Evolutionary conservation across 2,888 invertebrate genomes (phyloP).

Genomic region (Trilocha varians): DNA sequence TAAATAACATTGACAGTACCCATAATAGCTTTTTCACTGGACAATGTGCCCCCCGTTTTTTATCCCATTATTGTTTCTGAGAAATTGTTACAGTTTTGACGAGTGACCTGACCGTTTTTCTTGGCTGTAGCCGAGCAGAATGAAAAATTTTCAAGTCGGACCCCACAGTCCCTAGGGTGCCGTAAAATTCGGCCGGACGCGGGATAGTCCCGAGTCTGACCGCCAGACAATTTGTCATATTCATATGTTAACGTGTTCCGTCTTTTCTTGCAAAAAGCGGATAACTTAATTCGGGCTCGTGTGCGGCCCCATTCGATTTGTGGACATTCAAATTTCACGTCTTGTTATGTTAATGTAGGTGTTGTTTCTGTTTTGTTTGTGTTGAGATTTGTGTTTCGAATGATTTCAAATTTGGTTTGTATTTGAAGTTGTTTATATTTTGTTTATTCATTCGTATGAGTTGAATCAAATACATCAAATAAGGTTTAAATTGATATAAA

Average conservation of each 20-base stretch:
- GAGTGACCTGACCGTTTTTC: conserved; percentile 70
- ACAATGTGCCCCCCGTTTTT: conserved; percentile 45
- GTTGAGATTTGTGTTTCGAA: conserved; percentile 21
- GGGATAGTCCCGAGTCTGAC: conserved; percentile 52
- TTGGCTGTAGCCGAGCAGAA: conserved; percentile 56
- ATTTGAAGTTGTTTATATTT: too few species aligned
- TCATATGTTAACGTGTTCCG: conserved; percentile 71
- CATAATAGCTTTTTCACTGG: conserved; percentile 61
- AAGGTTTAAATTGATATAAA: too few species aligned
- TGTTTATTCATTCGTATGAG: too few species aligned
- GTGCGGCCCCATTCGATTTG: conserved; percentile 50
- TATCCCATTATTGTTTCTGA: conserved; percentile 71
- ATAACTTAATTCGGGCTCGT: conserved; percentile 64
- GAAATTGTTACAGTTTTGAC: conserved; percentile 73
- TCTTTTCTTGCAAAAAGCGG: conserved; percentile 73
- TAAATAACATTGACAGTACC: conserved; percentile 71
- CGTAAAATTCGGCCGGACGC: conserved; percentile 65
- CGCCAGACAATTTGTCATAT: conserved; percentile 73
- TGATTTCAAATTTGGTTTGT: background rate
- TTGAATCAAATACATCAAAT: too few species aligned
- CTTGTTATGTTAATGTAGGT: conserved; percentile 72
- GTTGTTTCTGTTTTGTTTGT: conserved; percentile 39
- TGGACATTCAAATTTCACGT: conserved; percentile 69
- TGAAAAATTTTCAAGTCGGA: conserved; percentile 73
- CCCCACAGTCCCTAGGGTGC: conserved; percentile 62